phyloP scores from a whole-genome alignment of 2,888 invertebrate species.

The Clanis bilineata region DNA sequence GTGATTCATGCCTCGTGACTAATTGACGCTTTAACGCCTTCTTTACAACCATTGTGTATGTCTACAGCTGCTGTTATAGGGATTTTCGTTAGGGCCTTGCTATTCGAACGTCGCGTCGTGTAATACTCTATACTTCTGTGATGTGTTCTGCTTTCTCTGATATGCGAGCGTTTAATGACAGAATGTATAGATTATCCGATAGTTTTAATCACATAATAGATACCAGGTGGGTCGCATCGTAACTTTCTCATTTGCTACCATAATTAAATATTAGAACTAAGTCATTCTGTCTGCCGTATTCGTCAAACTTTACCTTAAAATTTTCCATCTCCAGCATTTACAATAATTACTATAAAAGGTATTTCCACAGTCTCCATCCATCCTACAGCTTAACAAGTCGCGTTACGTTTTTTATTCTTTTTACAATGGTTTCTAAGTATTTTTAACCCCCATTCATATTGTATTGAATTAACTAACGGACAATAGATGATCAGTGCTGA shows the following conservation, averaged over 20 bases:
- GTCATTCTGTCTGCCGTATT: no score
- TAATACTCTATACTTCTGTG: not conserved
- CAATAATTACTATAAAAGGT: no score
- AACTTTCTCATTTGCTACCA: no score
- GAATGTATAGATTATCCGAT: no score
- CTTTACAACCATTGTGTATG: not conserved
- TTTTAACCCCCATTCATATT: not conserved
- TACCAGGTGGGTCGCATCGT: no score
- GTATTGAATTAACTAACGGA: not conserved
- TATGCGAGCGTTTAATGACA: not conserved
- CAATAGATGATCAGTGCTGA: not conserved
- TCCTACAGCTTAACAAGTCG: no score
- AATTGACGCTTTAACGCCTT: constrained; percentile 12
- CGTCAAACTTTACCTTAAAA: no score
- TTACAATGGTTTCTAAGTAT: not conserved
- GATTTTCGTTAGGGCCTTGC: not conserved
- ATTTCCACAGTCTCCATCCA: no score
- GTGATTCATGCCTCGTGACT: constrained; percentile 35
- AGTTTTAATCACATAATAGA: no score
- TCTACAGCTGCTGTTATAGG: not conserved
- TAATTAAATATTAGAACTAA: no score
- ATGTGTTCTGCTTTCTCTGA: not conserved
- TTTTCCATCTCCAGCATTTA: no score
- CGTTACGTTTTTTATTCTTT: not conserved
- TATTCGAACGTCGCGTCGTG: not conserved